These are phyloP conservation scores for Rhagonycha fulva DNA, from an alignment of 2,888 invertebrate genomes.

Conservation along the genomic window DNA sequence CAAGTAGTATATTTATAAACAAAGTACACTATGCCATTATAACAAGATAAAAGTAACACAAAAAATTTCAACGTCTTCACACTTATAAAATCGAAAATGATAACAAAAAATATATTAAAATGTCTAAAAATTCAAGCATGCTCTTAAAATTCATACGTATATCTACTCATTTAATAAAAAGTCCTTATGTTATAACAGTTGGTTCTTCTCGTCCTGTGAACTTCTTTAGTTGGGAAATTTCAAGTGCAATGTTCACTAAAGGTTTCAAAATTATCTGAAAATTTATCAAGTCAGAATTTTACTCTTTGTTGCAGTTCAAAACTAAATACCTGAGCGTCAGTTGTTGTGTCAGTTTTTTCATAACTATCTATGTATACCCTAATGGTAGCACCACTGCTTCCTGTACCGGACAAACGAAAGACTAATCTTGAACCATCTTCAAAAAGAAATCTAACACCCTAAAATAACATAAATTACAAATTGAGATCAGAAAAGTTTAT, in stretches of 20 bases:
- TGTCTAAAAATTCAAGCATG: constrained; percentile 1
- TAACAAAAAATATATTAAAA: neutral
- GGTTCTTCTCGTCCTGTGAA: constrained; percentile 90
- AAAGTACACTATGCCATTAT: neutral
- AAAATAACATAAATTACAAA: constrained; percentile 27
- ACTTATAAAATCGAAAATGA: neutral
- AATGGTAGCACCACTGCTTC: constrained; percentile 97
- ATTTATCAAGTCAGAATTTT: neutral
- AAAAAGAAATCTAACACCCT: constrained; percentile 94
- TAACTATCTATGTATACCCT: constrained; percentile 95
- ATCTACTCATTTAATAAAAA: neutral
- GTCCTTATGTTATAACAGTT: constrained; percentile 87
- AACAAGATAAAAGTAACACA: neutral
- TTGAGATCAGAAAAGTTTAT: neutral
- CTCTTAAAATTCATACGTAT: constrained; percentile 1
- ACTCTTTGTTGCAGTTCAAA: neutral
- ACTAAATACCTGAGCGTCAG: constrained; percentile 62
- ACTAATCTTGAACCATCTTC: constrained; percentile 94
- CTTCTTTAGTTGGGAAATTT: constrained; percentile 78
- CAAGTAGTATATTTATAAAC: neutral
- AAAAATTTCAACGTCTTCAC: neutral
- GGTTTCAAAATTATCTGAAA: constrained; percentile 75
- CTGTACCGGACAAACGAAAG: constrained; percentile 94
- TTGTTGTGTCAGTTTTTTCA: constrained; percentile 72
- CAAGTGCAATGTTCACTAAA: constrained; percentile 83